A percentile compares a stretch with the other conserved stretches of the same genome.
Conservation (phyloP, 2,888 invertebrate species). For the Lumbricus terrestris region DNA sequence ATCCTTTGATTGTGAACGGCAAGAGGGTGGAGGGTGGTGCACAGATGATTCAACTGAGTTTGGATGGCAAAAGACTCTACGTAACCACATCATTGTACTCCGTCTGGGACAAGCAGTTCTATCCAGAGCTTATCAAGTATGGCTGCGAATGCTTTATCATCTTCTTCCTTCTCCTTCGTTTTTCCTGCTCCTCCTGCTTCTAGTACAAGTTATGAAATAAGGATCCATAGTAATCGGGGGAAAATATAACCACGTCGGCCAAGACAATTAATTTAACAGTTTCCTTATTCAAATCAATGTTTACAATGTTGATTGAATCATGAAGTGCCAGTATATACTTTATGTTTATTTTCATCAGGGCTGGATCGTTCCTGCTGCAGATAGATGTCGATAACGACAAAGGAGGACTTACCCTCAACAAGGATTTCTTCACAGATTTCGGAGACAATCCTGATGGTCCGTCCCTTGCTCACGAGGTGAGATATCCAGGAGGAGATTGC, state of each 20-base stretch:
- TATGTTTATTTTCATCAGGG: slow-evolving; percentile 41
- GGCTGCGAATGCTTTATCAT: too few relatives aligned
- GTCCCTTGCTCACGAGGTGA: slow-evolving; percentile 89
- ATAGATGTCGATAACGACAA: slow-evolving; percentile 79
- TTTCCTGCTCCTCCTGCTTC: too few relatives aligned
- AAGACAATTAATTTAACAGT: too few relatives aligned
- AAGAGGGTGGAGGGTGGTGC: slow-evolving; percentile 79
- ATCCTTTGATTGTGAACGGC: slow-evolving; percentile 74
- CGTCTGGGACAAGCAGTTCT: slow-evolving; percentile 92
- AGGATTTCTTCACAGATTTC: slow-evolving; percentile 86
- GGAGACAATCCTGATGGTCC: slow-evolving; percentile 84
- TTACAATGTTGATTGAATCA: too few relatives aligned
- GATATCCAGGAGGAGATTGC: slow-evolving; percentile 95
- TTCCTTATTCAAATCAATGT: too few relatives aligned
- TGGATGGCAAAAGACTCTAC: slow-evolving; percentile 91
- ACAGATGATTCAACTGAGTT: slow-evolving; percentile 93
- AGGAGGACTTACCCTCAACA: slow-evolving; percentile 83
- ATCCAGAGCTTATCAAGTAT: slow-evolving; percentile 77
- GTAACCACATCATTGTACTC: slow-evolving; percentile 85
- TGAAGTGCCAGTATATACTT: too few relatives aligned
- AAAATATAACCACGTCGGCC: too few relatives aligned
- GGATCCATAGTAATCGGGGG: too few relatives aligned
- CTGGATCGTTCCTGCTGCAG: slow-evolving; percentile 68
- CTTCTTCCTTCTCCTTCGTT: too few relatives aligned
- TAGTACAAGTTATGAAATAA: too few relatives aligned